These are phyloP conservation scores for Odontomyia ornata DNA, from an alignment of 2,888 invertebrate genomes.

Conservation along the genomic window DNA sequence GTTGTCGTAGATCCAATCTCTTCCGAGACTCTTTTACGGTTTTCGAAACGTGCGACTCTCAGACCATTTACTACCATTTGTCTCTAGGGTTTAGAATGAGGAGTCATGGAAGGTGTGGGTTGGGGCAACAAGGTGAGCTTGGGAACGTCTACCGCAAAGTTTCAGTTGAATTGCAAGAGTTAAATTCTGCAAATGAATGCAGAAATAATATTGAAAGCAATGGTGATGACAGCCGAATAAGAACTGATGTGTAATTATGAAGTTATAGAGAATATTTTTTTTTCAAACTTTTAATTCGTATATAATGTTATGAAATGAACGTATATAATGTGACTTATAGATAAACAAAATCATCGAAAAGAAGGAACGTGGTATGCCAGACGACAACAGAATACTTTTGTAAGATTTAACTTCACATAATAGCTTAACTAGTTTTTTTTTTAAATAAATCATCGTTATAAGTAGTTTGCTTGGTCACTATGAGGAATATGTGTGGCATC, in stretches of 20 bases:
- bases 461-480: neutral
- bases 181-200: conserved; percentile 19
- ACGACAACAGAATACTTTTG: neutral
- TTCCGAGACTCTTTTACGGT: too few relatives aligned
- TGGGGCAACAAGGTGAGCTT: too few relatives aligned
- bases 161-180: conserved; percentile 43
- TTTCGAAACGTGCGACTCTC: too few relatives aligned
- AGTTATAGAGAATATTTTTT: too few relatives aligned
- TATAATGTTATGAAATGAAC: neutral
- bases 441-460: neutral
- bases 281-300: neutral
- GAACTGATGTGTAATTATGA: neutral
- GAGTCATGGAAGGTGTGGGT: too few relatives aligned
- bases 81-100: too few relatives aligned
- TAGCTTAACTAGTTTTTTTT: neutral
- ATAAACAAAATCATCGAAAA: neutral
- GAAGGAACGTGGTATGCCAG: neutral
- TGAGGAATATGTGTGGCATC: too few relatives aligned
- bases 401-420: conserved; percentile 17
- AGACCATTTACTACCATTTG: too few relatives aligned
- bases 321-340: neutral
- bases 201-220: conserved; percentile 36
- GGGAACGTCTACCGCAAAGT: too few relatives aligned
- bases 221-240: neutral
- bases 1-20: too few relatives aligned